Evolutionary conservation across 2,797 vertebrate species (phyloP).

Genomic region (Acanthurus leucopareius): DNA sequence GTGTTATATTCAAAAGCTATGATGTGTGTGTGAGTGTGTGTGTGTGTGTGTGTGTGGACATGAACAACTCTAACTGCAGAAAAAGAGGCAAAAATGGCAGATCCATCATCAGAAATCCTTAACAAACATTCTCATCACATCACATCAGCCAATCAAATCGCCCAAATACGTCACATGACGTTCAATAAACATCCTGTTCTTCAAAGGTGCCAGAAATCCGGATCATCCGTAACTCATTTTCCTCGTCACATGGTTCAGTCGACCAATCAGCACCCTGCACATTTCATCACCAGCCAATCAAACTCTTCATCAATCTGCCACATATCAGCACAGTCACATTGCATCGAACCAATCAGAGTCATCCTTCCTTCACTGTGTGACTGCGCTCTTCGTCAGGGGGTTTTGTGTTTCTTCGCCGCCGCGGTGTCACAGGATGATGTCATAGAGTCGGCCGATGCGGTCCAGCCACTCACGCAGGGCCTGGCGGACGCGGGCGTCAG

Average conservation of each 20-base stretch:
- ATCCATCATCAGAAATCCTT: slow-evolving; percentile 7
- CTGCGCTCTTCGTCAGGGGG: not conserved
- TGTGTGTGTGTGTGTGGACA: not conserved
- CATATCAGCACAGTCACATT: not conserved
- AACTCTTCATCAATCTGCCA: not conserved
- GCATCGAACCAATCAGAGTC: not conserved
- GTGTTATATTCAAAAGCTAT: slow-evolving; percentile 1
- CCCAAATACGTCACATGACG: not conserved
- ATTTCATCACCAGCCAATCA: not conserved
- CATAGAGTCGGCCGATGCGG: slow-evolving; percentile 93
- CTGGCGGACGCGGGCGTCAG: slow-evolving; percentile 92
- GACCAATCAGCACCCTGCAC: too few relatives aligned
- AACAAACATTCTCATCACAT: not conserved
- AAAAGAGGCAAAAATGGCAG: slow-evolving; percentile 24
- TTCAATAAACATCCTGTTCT: not conserved
- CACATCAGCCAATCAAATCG: slow-evolving; percentile 6
- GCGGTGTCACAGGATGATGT: slow-evolving; percentile 66
- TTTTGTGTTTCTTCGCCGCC: not conserved
- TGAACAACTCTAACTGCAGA: not conserved
- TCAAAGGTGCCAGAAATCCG: not conserved
- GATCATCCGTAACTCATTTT: not conserved
- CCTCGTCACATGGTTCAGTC: not conserved
- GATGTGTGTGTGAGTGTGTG: not conserved
- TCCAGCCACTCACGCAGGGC: slow-evolving; percentile 96
- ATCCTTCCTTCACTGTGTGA: not conserved